Conservation (phyloP, 2,113 vertebrate species). For the Larimichthys crocea region DNA sequence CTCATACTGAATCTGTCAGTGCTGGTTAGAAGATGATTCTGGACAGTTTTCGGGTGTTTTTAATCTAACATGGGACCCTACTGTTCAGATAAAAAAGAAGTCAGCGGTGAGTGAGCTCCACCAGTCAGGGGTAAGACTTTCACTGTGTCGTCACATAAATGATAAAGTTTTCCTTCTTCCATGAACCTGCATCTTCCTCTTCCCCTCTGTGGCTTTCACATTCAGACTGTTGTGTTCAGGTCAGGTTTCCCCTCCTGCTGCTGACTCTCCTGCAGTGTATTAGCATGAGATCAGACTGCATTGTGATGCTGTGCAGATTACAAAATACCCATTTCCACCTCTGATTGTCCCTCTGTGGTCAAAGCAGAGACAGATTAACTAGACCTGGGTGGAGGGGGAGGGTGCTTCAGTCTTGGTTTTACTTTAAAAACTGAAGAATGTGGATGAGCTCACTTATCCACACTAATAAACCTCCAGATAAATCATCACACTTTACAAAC, state of each 20-base stretch:
- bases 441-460: background rate
- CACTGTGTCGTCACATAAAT: background rate
- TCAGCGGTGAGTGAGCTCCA: background rate
- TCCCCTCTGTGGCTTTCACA: conserved; percentile 43
- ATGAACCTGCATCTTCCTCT: background rate
- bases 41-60: background rate
- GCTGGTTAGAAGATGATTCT: too few relatives aligned
- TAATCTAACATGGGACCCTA: background rate
- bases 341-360: conserved; percentile 45
- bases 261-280: conserved; percentile 62
- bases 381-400: background rate
- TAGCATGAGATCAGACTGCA: conserved; percentile 71
- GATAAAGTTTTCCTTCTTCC: conserved; percentile 5
- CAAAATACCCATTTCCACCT: conserved; percentile 72
- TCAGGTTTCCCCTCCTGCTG: conserved; percentile 58
- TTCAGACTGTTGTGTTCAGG: conserved; percentile 43
- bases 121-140: background rate
- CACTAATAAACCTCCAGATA: background rate
- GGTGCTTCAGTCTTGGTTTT: background rate
- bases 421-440: background rate
- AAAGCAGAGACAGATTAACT: conserved; percentile 27
- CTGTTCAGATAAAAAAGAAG: background rate
- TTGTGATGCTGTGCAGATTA: conserved; percentile 69
- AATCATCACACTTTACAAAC: background rate
- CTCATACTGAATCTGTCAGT: too few relatives aligned